Conservation (phyloP, 2,888 invertebrate genomes). For the Pristionchus fissidentatus region DNA sequence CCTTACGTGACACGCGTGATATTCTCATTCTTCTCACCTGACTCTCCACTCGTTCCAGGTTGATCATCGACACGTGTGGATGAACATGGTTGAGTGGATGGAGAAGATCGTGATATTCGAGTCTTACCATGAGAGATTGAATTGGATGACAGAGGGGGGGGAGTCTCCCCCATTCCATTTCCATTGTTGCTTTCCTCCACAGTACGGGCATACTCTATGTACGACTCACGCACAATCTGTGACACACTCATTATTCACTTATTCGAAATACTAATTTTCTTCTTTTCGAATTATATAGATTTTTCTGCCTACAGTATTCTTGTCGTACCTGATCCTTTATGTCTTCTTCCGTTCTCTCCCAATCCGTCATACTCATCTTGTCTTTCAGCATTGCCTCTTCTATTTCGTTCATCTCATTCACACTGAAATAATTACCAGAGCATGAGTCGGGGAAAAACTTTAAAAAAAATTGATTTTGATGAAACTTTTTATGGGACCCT, state of each 20-base stretch:
- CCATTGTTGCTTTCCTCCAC: constrained; percentile 45
- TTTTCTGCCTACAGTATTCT: no score
- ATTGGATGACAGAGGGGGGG: background rate
- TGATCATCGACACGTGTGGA: background rate
- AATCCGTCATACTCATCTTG: constrained; percentile 89
- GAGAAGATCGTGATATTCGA: background rate
- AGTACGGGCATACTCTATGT: constrained; percentile 60
- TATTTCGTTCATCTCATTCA: constrained; percentile 38
- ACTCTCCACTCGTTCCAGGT: background rate
- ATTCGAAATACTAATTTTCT: no score
- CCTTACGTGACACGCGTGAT: no score
- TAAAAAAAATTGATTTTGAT: background rate
- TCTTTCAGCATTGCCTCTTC: constrained; percentile 85
- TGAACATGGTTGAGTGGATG: background rate
- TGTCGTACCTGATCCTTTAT: constrained; percentile 77
- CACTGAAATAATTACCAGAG: constrained; percentile 2
- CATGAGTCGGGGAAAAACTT: constrained; percentile 88
- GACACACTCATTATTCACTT: no score
- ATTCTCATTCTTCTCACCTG: no score
- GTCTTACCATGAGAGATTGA: no score
- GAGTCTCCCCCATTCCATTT: constrained; percentile 31
- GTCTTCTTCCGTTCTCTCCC: constrained; percentile 92
- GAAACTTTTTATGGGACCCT: background rate
- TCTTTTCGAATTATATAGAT: no score
- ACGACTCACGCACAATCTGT: constrained; percentile 63